These are phyloP conservation scores for Zingel zingel DNA, from an alignment of 2,113 vertebrate genomes.

Conservation along the genomic window DNA sequence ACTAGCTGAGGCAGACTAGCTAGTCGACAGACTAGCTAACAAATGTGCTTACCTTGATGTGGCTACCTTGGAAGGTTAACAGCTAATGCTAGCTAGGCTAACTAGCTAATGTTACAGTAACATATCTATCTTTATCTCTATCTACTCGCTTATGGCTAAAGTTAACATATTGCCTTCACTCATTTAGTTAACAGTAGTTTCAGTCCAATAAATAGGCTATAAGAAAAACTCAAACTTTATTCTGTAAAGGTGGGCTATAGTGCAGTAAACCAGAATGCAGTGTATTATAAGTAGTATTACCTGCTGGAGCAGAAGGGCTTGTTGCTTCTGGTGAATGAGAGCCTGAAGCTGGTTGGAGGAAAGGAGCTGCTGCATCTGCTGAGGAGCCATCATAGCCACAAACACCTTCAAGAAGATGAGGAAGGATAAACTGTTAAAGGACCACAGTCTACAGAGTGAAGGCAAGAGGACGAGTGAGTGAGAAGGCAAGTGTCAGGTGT, in stretches of 20 bases:
- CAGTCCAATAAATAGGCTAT: neutral
- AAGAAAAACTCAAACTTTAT: neutral
- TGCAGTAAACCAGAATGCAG: neutral
- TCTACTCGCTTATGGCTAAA: neutral
- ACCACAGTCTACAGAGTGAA: slow-evolving; percentile 1
- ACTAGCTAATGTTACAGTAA: neutral
- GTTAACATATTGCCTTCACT: neutral
- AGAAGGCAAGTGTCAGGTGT: slow-evolving; percentile 54
- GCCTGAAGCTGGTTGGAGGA: slow-evolving; percentile 93
- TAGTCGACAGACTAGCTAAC: no score
- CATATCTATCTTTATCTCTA: neutral
- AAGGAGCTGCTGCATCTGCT: slow-evolving; percentile 94
- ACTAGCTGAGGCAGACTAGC: no score
- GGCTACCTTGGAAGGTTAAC: neutral
- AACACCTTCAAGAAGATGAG: slow-evolving; percentile 84
- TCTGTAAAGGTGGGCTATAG: neutral
- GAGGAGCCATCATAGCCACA: slow-evolving; percentile 94
- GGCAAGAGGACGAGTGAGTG: neutral
- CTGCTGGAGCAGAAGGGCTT: slow-evolving; percentile 95
- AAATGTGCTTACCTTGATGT: no score
- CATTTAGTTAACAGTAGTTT: neutral
- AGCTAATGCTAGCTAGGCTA: neutral
- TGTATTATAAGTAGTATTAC: slow-evolving; percentile 73
- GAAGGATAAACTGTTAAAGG: neutral
- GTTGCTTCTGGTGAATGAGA: slow-evolving; percentile 93